A percentile compares a stretch with the other conserved stretches of the same genome.
Evolutionary conservation across 2,113 vertebrate species (phyloP).

Genomic region (Ailurus styani): DNA sequence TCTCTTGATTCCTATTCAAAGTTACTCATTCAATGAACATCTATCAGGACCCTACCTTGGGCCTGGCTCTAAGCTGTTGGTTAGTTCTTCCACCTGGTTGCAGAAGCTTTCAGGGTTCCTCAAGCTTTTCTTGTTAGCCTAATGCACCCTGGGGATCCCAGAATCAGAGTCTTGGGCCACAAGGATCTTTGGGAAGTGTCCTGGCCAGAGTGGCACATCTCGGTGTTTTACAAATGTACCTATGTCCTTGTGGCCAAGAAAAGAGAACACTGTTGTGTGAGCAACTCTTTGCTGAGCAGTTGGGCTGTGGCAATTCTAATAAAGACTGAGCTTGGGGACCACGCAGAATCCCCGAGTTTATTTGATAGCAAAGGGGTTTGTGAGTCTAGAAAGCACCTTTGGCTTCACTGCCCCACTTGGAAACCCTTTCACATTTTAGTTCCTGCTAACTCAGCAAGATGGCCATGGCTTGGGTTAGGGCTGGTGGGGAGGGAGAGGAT

Average conservation of each 20-base stretch:
- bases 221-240: neutral
- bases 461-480: neutral
- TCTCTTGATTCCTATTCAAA: neutral
- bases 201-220: neutral
- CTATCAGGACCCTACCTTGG: neutral
- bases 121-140: neutral
- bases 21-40: neutral
- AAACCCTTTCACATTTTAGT: neutral
- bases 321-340: neutral
- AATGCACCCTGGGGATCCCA: neutral
- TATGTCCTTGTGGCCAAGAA: neutral
- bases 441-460: slow-evolving; percentile 53
- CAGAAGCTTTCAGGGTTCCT: neutral
- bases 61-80: neutral
- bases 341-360: neutral
- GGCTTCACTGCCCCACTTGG: slow-evolving; percentile 36
- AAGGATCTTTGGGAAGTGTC: neutral
- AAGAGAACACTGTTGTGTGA: neutral
- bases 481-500: neutral
- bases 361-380: slow-evolving; percentile 20
- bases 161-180: neutral
- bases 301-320: neutral
- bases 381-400: slow-evolving; percentile 42
- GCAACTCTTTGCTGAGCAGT: neutral
- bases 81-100: neutral